A percentile compares a stretch with the other conserved stretches of the same genome.
These are phyloP conservation scores for Listrodromus nycthemerus DNA, from an alignment of 2,888 invertebrate genomes.

Conservation along the genomic window DNA sequence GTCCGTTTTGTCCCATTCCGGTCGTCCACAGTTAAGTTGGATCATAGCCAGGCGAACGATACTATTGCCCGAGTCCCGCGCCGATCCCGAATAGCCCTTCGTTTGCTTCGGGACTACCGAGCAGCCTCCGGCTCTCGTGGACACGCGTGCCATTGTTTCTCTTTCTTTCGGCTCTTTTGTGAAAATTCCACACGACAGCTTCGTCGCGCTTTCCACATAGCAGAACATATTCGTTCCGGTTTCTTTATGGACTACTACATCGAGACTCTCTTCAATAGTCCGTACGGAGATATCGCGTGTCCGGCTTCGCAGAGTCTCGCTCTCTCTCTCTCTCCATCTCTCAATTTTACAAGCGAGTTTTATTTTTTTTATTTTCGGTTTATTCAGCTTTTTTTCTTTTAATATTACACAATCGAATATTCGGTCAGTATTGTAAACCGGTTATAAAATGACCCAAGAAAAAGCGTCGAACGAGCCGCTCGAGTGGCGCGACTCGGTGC, in stretches of 20 bases:
- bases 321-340: no score
- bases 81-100: conserved; percentile 63
- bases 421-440: background rate
- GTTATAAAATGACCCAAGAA: background rate
- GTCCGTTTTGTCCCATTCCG: background rate
- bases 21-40: conserved; percentile 69
- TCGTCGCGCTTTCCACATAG: conserved; percentile 31
- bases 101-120: conserved; percentile 50
- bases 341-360: background rate
- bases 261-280: conserved; percentile 5
- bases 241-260: conserved; percentile 10
- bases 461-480: background rate
- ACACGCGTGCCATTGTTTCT: conserved; percentile 42
- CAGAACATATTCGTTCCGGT: background rate
- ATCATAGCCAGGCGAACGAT: conserved; percentile 71
- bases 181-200: conserved; percentile 34
- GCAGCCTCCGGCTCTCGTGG: conserved; percentile 32
- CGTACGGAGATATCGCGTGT: background rate
- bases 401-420: background rate
- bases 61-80: conserved; percentile 65
- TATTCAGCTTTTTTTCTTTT: background rate
- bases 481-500: background rate
- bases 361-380: background rate
- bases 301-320: background rate
- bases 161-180: conserved; percentile 37